These are phyloP conservation scores for Oceanodroma tethys DNA, from an alignment of 2,113 vertebrate species.

Conservation along the genomic window DNA sequence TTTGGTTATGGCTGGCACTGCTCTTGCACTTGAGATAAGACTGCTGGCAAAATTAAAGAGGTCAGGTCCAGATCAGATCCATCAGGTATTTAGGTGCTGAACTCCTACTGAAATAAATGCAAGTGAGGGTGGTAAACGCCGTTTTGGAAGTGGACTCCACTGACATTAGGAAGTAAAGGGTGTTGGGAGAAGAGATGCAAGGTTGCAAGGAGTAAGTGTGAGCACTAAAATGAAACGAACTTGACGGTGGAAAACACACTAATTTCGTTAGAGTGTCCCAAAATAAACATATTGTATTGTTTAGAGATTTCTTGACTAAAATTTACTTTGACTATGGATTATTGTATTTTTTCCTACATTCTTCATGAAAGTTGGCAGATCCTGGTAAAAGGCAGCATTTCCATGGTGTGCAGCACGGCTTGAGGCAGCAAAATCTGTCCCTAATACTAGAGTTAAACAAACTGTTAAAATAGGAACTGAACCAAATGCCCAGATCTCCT, in stretches of 20 bases:
- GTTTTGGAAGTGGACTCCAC: background rate
- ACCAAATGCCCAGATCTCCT: constrained; percentile 28
- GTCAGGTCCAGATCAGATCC: background rate
- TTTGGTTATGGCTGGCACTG: background rate
- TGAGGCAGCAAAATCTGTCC: background rate
- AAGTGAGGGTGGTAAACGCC: background rate
- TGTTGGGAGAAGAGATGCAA: background rate
- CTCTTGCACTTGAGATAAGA: background rate
- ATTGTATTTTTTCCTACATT: background rate
- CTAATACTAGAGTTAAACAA: background rate
- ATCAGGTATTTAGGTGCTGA: background rate
- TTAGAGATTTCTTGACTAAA: background rate
- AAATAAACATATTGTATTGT: background rate
- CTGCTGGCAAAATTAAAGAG: background rate
- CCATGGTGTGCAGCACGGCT: background rate
- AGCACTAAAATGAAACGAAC: background rate
- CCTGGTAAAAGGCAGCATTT: background rate
- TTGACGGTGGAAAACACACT: background rate
- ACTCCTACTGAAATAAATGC: background rate
- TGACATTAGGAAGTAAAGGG: background rate
- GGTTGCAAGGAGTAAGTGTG: background rate
- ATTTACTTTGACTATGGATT: background rate
- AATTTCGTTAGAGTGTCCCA: background rate
- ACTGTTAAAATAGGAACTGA: constrained; percentile 45
- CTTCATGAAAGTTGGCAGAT: background rate